These are phyloP conservation scores for Microplitis mediator DNA, from an alignment of 1,140 invertebrate species.

Conservation along the genomic window DNA sequence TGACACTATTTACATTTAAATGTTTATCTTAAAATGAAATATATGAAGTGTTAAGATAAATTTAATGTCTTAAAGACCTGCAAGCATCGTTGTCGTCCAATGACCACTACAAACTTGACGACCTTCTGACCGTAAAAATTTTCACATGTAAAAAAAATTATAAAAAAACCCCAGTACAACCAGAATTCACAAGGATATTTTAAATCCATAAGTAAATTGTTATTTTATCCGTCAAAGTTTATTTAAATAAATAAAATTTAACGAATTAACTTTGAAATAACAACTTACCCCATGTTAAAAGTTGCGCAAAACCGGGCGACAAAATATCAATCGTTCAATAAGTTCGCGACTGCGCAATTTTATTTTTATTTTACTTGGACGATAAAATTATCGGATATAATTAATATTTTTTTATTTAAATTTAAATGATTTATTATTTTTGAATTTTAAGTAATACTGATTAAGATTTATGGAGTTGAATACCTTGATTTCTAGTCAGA, in stretches of 20 bases:
- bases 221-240: not conserved
- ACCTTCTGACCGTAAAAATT: slow-evolving; percentile 17
- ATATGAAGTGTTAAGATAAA: too few relatives aligned
- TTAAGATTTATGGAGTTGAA: not conserved
- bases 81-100: slow-evolving; percentile 5
- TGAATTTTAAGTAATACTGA: too few relatives aligned
- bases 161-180: not conserved
- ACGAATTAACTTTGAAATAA: slow-evolving; percentile 29
- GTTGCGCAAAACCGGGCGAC: slow-evolving; percentile 36
- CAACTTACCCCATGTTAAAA: slow-evolving; percentile 58
- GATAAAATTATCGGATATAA: too few relatives aligned
- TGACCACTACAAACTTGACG: not conserved
- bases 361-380: not conserved
- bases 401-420: not conserved
- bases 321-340: slow-evolving; percentile 50
- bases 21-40: too few relatives aligned
- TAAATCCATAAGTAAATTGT: not conserved
- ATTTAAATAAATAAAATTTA: slow-evolving; percentile 16
- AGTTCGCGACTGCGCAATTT: slow-evolving; percentile 44
- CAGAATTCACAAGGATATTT: not conserved
- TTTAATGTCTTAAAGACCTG: not conserved
- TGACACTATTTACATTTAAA: too few relatives aligned
- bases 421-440: too few relatives aligned
- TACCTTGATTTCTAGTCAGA: not conserved
- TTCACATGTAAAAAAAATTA: not conserved